phyloP scores from a whole-genome alignment of 2,113 vertebrate genomes.

The Clupea harengus region DNA sequence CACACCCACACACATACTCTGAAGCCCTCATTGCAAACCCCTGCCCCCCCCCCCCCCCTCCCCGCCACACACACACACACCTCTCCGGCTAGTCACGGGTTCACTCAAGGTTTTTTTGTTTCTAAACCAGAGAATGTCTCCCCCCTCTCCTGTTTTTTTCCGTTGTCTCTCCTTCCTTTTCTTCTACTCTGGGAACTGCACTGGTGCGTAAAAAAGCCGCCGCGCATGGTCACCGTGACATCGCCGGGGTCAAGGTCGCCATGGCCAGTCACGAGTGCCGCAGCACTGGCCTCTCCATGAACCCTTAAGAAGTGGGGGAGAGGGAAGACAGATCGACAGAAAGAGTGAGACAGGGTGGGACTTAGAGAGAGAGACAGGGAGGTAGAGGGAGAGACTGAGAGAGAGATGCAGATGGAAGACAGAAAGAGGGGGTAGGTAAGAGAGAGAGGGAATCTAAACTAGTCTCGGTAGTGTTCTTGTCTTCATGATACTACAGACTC shows the following conservation, averaged over 20 bases:
- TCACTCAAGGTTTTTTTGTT: no score
- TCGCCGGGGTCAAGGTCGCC: conserved; percentile 17
- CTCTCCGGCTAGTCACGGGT: not conserved
- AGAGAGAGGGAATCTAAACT: not conserved
- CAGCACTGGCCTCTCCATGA: not conserved
- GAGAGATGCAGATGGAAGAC: no score
- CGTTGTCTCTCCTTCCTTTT: no score
- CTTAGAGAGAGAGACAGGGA: not conserved
- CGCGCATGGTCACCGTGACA: not conserved
- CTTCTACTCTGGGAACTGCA: no score
- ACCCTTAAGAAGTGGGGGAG: not conserved
- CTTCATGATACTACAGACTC: no score
- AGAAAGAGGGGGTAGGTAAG: no score
- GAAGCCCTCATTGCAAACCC: conserved; percentile 25
- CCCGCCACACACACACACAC: conserved; percentile 4
- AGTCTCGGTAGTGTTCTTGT: not conserved
- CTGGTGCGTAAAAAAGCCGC: no score
- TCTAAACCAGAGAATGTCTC: no score
- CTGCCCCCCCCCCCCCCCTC: conserved; percentile 21
- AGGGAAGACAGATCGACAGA: conserved; percentile 3
- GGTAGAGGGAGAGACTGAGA: no score
- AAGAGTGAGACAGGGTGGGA: not conserved
- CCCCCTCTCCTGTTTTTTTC: no score
- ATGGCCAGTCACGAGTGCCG: conserved; percentile 23
- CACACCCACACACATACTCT: not conserved